Evolutionary conservation across 2,888 invertebrate species (phyloP).

Genomic region (Serripes groenlandicus): DNA sequence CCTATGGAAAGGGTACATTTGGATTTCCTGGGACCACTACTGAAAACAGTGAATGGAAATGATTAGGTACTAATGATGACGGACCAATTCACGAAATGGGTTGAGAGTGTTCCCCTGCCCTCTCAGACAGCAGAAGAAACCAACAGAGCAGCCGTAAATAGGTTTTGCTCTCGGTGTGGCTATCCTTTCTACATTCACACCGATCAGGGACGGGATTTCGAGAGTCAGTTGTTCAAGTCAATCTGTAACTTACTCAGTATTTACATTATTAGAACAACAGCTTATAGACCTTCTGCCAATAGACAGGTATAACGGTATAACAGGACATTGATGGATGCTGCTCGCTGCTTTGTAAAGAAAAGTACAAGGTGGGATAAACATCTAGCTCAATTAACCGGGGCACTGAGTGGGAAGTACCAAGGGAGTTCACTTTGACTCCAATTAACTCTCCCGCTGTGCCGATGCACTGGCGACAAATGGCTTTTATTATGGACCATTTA

Average conservation of each 20-base stretch:
- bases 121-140: constrained; percentile 42
- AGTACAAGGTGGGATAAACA: background rate
- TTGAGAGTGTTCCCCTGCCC: constrained; percentile 48
- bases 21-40: constrained; percentile 45
- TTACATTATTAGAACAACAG: constrained; percentile 28
- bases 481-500: too few species aligned
- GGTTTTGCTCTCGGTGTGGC: constrained; percentile 27
- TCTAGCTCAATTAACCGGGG: background rate
- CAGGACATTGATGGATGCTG: constrained; percentile 10
- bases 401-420: too few species aligned
- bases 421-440: too few species aligned
- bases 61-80: constrained; percentile 24
- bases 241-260: constrained; percentile 24
- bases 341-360: background rate
- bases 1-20: constrained; percentile 51
- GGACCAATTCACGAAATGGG: constrained; percentile 55
- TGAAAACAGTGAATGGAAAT: constrained; percentile 24
- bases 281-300: constrained; percentile 31
- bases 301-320: constrained; percentile 13
- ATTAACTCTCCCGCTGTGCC: too few species aligned
- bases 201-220: constrained; percentile 24
- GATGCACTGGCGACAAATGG: too few species aligned
- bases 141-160: constrained; percentile 15
- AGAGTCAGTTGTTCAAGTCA: constrained; percentile 9
- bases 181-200: constrained; percentile 21